These are phyloP conservation scores for Lerista edwardsae DNA, from an alignment of 2,797 vertebrate genomes.

Conservation along the genomic window DNA sequence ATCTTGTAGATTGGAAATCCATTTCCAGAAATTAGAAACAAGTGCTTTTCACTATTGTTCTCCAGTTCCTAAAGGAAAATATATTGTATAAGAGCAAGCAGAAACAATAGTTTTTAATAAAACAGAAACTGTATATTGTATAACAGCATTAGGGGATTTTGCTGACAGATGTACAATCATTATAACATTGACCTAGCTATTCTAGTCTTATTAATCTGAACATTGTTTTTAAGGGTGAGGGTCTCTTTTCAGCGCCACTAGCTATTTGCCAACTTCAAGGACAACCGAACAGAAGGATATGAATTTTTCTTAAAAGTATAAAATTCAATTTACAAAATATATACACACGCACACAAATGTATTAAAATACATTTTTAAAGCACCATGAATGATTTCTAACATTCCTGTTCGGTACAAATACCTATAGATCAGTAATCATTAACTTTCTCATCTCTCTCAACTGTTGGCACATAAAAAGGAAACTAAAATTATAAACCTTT, in stretches of 20 bases:
- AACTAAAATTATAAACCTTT: slow-evolving; percentile 30
- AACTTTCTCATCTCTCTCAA: not conserved
- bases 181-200: slow-evolving; percentile 1
- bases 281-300: slow-evolving; percentile 19
- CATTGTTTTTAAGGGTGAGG: slow-evolving; percentile 9
- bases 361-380: not conserved
- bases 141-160: not conserved
- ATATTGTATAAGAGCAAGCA: not conserved
- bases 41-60: not conserved
- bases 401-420: slow-evolving; percentile 24
- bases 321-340: slow-evolving; percentile 28
- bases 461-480: not conserved
- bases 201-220: slow-evolving; percentile 16
- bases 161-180: not conserved
- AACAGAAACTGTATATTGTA: not conserved
- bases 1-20: not conserved
- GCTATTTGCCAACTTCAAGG: not conserved
- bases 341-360: not conserved
- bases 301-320: slow-evolving; percentile 20
- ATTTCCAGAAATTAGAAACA: not conserved
- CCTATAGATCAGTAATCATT: not conserved
- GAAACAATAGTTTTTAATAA: not conserved
- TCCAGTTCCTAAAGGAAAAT: not conserved
- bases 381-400: not conserved
- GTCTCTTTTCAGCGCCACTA: not conserved